Conservation (phyloP, 2,888 invertebrate genomes). For the Pomacea canaliculata region DNA sequence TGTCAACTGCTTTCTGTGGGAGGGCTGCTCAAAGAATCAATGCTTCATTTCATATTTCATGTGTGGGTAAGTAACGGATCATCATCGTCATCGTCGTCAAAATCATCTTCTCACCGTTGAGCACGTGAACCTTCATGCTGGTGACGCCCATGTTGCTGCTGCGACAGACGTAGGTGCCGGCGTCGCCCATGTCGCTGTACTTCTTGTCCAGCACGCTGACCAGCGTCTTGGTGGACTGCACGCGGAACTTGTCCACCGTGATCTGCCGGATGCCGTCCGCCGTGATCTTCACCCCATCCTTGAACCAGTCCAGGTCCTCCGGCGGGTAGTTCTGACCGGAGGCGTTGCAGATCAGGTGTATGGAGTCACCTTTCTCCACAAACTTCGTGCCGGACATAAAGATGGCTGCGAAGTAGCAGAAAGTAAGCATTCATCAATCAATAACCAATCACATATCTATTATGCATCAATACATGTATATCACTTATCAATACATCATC, state of each 20-base stretch:
- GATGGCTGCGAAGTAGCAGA: background rate
- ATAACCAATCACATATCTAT: no score
- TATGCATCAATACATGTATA: no score
- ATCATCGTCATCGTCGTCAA: background rate
- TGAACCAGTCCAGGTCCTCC: conserved; percentile 55
- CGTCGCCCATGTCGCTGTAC: conserved; percentile 51
- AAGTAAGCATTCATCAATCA: background rate
- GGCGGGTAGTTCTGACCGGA: conserved; percentile 52
- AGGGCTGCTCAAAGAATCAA: no score
- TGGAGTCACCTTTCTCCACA: conserved; percentile 52
- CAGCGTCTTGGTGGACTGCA: conserved; percentile 48
- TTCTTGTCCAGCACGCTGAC: conserved; percentile 52
- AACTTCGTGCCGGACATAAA: conserved; percentile 47
- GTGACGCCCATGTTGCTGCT: conserved; percentile 49
- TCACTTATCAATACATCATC: no score
- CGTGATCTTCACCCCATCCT: conserved; percentile 47
- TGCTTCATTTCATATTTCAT: no score
- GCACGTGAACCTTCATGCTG: conserved; percentile 49
- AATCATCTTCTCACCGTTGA: conserved; percentile 46
- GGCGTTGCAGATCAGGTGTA: conserved; percentile 55
- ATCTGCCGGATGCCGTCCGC: conserved; percentile 48
- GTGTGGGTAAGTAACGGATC: background rate
- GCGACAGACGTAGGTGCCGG: conserved; percentile 54
- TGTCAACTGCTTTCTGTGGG: no score
- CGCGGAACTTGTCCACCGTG: conserved; percentile 47